Conservation (phyloP, 1,140 invertebrate species). For the Micrasema minimum region DNA sequence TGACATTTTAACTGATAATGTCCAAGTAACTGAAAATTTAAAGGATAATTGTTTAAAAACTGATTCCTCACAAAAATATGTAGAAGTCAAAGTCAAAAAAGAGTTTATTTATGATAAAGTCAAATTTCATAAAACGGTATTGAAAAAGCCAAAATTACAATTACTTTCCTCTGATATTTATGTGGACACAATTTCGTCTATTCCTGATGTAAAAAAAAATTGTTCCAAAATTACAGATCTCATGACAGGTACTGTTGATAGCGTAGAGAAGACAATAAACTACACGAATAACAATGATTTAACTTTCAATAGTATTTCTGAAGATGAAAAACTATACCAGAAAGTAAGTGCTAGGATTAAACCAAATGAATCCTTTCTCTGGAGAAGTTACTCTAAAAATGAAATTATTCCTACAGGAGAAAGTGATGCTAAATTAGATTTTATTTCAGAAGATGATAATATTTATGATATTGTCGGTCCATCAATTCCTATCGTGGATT, state of each 20-base stretch:
- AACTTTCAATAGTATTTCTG: conserved; percentile 15
- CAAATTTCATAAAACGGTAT: conserved; percentile 60
- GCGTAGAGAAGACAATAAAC: conserved; percentile 1
- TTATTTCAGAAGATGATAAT: conserved; percentile 29
- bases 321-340: conserved; percentile 56
- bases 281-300: background rate
- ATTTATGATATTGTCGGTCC: conserved; percentile 40
- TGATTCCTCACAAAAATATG: background rate
- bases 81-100: conserved; percentile 49
- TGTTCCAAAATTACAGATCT: background rate
- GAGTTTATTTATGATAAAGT: conserved; percentile 62
- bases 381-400: conserved; percentile 56
- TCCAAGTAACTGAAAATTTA: background rate
- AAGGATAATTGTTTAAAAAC: background rate
- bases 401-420: conserved; percentile 30
- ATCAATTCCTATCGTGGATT: background rate
- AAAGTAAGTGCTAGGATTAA: conserved; percentile 59
- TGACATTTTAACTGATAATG: background rate
- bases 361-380: conserved; percentile 66
- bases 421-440: conserved; percentile 30
- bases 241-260: conserved; percentile 1
- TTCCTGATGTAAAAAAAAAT: background rate
- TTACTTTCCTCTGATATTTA: conserved; percentile 15
- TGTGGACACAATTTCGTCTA: background rate
- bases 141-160: conserved; percentile 36